These are phyloP conservation scores for Salvelinus sp. DNA, from an alignment of 2,113 vertebrate genomes.

Conservation along the genomic window DNA sequence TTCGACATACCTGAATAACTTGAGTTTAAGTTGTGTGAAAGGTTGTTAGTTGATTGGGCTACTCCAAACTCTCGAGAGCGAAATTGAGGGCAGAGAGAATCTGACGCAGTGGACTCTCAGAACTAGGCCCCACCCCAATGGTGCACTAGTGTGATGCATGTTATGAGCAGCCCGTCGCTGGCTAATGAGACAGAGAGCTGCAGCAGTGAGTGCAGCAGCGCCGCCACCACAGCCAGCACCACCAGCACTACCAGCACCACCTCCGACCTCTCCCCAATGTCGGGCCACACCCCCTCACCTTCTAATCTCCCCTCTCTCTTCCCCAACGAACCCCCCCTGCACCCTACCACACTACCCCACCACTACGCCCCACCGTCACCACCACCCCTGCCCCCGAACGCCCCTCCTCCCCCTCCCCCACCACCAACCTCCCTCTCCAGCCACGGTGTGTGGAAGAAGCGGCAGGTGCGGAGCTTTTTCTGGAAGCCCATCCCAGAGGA, in stretches of 20 bases:
- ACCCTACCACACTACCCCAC: slow-evolving; percentile 64
- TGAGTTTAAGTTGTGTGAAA: neutral
- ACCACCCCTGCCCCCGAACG: slow-evolving; percentile 9
- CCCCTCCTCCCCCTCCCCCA: slow-evolving; percentile 25
- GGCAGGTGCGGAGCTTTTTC: slow-evolving; percentile 90
- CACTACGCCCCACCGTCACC: slow-evolving; percentile 54
- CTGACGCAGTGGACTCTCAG: slow-evolving; percentile 38
- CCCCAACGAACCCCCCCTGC: slow-evolving; percentile 43
- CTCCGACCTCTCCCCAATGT: slow-evolving; percentile 57
- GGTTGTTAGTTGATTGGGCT: neutral
- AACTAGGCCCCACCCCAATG: slow-evolving; percentile 31
- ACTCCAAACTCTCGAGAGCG: slow-evolving; percentile 12
- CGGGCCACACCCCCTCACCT: slow-evolving; percentile 23
- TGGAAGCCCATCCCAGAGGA: slow-evolving; percentile 98
- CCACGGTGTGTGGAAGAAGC: slow-evolving; percentile 76
- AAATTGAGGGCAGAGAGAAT: neutral
- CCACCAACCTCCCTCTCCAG: slow-evolving; percentile 28
- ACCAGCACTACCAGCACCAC: slow-evolving; percentile 37
- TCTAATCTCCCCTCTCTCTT: slow-evolving; percentile 42
- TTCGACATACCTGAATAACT: neutral
- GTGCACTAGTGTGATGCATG: slow-evolving; percentile 78
- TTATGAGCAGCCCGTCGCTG: slow-evolving; percentile 89
- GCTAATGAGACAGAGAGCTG: slow-evolving; percentile 84
- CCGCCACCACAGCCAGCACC: slow-evolving; percentile 69
- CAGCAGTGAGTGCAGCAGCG: slow-evolving; percentile 67